Percentiles rank a stretch among this genome's conserved stretches.
phyloP scores from a whole-genome alignment of 2,113 vertebrate species.

The Colinus virginianus region DNA sequence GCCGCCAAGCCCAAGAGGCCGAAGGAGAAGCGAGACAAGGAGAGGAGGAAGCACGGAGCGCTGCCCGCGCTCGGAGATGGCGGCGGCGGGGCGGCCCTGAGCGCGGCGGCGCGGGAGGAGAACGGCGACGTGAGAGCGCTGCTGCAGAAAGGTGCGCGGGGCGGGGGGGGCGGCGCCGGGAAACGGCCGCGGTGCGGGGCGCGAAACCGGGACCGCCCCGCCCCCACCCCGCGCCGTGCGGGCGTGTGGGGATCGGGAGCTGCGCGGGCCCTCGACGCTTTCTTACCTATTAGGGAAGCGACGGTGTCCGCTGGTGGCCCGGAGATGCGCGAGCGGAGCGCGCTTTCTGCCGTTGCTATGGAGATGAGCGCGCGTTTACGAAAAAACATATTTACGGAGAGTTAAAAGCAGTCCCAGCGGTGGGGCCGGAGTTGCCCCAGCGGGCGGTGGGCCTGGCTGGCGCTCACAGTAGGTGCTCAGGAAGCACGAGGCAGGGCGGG shows the following conservation, averaged over 20 bases:
- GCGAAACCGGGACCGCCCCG: too few species aligned
- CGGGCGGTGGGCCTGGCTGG: neutral
- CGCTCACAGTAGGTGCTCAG: neutral
- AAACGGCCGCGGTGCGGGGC: too few species aligned
- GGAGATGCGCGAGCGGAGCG: neutral
- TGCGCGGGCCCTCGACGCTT: slow-evolving; percentile 5
- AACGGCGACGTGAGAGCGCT: slow-evolving; percentile 89
- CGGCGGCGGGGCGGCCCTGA: slow-evolving; percentile 70
- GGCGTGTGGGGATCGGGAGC: neutral
- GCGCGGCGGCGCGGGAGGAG: slow-evolving; percentile 82
- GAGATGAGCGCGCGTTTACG: neutral
- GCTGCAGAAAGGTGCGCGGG: slow-evolving; percentile 83
- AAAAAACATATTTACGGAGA: neutral
- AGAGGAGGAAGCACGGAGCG: slow-evolving; percentile 79
- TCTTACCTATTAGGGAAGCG: slow-evolving; percentile 79
- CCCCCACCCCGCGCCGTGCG: too few species aligned
- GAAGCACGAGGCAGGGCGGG: neutral
- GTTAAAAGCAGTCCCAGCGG: neutral
- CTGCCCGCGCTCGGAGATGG: slow-evolving; percentile 49
- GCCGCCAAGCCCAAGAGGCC: slow-evolving; percentile 81
- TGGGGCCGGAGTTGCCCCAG: neutral
- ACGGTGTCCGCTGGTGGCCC: neutral
- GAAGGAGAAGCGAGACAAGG: slow-evolving; percentile 87
- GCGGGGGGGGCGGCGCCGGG: neutral
- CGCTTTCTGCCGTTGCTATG: neutral